Percentiles rank a stretch among this genome's conserved stretches.
Evolutionary conservation across 2,113 vertebrate genomes (phyloP).

Genomic region (Copsychus sechellarum): DNA sequence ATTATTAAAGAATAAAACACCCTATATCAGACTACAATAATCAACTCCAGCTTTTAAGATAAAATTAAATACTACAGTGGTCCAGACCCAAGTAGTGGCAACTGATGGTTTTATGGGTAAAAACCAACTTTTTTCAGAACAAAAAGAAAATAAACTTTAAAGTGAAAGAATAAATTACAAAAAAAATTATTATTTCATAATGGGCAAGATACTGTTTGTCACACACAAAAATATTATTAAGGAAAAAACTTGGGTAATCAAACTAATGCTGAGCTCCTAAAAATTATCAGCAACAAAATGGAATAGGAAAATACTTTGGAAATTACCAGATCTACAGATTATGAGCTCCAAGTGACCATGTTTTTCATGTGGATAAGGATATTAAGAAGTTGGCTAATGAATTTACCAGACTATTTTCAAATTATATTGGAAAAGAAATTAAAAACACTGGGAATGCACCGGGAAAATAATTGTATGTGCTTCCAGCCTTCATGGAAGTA

Average conservation of each 20-base stretch:
- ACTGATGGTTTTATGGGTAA: neutral
- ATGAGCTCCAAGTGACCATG: neutral
- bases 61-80: neutral
- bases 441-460: neutral
- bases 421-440: neutral
- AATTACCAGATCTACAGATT: neutral
- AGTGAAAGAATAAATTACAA: neutral
- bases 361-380: neutral
- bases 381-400: neutral
- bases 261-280: neutral
- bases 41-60: neutral
- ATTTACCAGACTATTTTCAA: neutral
- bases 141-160: neutral
- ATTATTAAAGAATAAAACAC: neutral
- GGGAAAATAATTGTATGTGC: neutral
- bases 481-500: slow-evolving; percentile 16
- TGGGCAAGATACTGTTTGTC: neutral
- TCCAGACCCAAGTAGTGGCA: neutral
- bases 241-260: neutral
- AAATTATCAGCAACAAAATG: slow-evolving; percentile 1
- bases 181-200: neutral
- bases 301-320: neutral
- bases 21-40: neutral
- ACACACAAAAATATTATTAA: neutral
- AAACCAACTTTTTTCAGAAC: neutral